These are phyloP conservation scores for Plagodis pulveraria DNA, from an alignment of 2,888 invertebrate genomes.

Conservation along the genomic window DNA sequence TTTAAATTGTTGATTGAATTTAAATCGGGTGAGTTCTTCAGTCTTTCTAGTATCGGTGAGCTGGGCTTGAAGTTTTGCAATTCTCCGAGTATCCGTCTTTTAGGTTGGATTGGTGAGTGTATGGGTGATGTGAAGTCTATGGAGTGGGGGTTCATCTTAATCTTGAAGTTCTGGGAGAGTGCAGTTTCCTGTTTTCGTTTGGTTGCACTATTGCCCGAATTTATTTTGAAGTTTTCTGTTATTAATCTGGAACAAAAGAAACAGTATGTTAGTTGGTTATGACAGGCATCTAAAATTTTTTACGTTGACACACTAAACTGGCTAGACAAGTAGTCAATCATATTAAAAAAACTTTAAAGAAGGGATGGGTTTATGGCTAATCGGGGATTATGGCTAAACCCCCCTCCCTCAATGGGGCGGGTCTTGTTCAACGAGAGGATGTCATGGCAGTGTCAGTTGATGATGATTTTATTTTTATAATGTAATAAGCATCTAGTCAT, in stretches of 20 bases:
- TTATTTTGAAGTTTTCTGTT: conserved; percentile 81
- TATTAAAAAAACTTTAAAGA: too few relatives aligned
- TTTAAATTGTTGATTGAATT: not conserved
- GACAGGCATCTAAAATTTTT: too few relatives aligned
- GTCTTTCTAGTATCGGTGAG: conserved; percentile 56
- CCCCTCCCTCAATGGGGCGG: too few relatives aligned
- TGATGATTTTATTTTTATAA: too few relatives aligned
- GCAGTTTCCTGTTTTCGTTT: conserved; percentile 74
- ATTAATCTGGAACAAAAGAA: conserved; percentile 73
- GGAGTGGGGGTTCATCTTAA: conserved; percentile 72
- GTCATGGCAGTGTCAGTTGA: too few relatives aligned
- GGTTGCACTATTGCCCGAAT: conserved; percentile 76
- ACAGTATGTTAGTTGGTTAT: not conserved
- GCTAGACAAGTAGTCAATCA: too few relatives aligned
- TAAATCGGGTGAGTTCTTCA: conserved; percentile 42
- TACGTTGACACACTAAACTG: too few relatives aligned
- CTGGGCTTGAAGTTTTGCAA: conserved; percentile 37
- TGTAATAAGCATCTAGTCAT: too few relatives aligned
- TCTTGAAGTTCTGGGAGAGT: conserved; percentile 61
- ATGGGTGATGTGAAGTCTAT: conserved; percentile 66
- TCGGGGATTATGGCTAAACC: too few relatives aligned
- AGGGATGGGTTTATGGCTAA: too few relatives aligned
- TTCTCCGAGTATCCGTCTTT: conserved; percentile 69
- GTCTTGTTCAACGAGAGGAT: too few relatives aligned
- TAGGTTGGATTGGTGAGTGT: conserved; percentile 56